These are phyloP conservation scores for Leptinotarsa undecemlineata DNA, from an alignment of 1,140 invertebrate species.

Conservation along the genomic window DNA sequence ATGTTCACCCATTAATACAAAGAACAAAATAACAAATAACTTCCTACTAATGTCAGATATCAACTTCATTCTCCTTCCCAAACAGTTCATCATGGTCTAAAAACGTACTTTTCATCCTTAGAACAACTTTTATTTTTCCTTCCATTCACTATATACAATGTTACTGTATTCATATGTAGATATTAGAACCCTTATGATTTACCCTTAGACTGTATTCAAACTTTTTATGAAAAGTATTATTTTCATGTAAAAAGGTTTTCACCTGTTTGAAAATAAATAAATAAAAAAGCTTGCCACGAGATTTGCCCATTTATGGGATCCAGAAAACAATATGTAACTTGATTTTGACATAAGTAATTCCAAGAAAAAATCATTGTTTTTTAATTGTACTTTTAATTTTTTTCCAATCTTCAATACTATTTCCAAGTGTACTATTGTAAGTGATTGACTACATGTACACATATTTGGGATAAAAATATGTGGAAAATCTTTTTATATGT, in stretches of 20 bases:
- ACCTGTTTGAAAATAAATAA: conserved; percentile 11
- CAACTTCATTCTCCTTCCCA: not conserved
- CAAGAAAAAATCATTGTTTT: too few relatives aligned
- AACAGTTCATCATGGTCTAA: not conserved
- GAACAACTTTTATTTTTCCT: not conserved
- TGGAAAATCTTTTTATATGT: too few relatives aligned
- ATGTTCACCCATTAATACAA: not conserved
- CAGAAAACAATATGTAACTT: too few relatives aligned
- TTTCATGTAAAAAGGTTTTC: conserved; percentile 13
- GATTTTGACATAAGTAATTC: too few relatives aligned
- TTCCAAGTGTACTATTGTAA: too few relatives aligned
- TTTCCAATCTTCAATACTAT: too few relatives aligned
- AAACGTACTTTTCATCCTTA: not conserved
- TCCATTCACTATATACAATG: conserved; percentile 1
- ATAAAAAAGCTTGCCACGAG: not conserved
- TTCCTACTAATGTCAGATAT: not conserved
- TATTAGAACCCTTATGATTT: not conserved
- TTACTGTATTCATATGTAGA: not conserved
- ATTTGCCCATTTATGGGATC: conserved; percentile 10
- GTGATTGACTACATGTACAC: too few relatives aligned
- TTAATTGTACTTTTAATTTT: too few relatives aligned
- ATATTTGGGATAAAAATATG: too few relatives aligned
- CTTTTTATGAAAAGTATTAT: not conserved
- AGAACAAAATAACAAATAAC: conserved; percentile 4
- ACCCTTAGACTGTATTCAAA: not conserved